Percentiles rank a stretch among this genome's conserved stretches.
Evolutionary conservation across 2,888 invertebrate species (phyloP).

Genomic region (Achlya flavicornis): DNA sequence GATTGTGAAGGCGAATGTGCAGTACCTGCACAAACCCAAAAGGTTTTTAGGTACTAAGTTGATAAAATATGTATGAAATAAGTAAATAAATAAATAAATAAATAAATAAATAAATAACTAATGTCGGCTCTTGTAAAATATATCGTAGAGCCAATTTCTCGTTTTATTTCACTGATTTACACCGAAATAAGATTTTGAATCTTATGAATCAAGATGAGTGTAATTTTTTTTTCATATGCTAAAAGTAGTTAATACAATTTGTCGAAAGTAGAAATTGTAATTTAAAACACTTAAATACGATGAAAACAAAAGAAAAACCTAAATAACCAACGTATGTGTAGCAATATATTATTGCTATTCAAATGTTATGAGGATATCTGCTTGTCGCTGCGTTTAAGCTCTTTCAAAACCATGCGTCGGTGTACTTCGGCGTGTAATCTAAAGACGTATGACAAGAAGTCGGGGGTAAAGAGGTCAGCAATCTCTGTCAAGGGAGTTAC

Average conservation of each 20-base stretch:
- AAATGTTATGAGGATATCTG: too few species aligned
- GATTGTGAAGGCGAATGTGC: too few species aligned
- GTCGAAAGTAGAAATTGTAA: not conserved
- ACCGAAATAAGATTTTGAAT: not conserved
- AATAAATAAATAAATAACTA: too few species aligned
- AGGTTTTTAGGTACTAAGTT: too few species aligned
- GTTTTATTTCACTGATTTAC: not conserved
- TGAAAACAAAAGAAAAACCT: not conserved
- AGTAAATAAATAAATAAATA: too few species aligned
- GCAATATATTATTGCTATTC: too few species aligned
- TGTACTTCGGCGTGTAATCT: slow-evolving; percentile 15
- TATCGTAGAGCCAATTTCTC: slow-evolving; percentile 5
- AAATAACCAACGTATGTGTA: not conserved
- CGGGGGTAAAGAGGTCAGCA: slow-evolving; percentile 15
- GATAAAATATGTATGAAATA: too few species aligned
- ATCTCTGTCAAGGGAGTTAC: slow-evolving; percentile 20
- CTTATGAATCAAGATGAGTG: not conserved
- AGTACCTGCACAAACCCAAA: too few species aligned
- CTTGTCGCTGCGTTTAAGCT: slow-evolving; percentile 7
- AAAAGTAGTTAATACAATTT: not conserved
- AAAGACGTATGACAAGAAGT: slow-evolving; percentile 7
- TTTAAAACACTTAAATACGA: not conserved
- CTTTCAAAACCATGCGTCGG: slow-evolving; percentile 14
- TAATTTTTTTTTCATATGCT: not conserved
- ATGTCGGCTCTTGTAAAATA: slow-evolving; percentile 2